These are phyloP conservation scores for Garra rufa DNA, from an alignment of 2,113 vertebrate genomes.

Conservation along the genomic window DNA sequence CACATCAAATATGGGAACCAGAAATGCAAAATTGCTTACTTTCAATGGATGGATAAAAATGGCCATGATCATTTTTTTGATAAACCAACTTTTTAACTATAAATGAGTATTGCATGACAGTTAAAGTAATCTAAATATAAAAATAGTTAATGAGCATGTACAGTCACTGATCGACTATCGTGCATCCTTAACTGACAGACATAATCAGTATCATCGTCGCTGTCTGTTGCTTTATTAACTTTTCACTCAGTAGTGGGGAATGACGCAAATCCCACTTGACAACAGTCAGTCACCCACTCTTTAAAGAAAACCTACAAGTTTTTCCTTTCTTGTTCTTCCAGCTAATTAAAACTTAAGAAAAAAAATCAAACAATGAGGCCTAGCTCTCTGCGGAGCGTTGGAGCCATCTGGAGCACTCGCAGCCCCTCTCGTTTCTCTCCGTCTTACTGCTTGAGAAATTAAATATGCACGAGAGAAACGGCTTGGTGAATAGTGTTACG, in stretches of 20 bases:
- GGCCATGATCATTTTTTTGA: background rate
- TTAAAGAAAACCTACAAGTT: slow-evolving; percentile 33
- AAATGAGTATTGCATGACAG: background rate
- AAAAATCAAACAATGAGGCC: slow-evolving; percentile 41
- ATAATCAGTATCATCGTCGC: background rate
- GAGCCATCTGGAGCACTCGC: slow-evolving; percentile 56
- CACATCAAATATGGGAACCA: background rate
- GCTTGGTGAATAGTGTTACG: slow-evolving; percentile 52
- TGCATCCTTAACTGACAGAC: background rate
- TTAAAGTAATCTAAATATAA: background rate
- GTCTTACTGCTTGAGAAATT: slow-evolving; percentile 60
- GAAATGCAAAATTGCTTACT: background rate
- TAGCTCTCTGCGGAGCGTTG: slow-evolving; percentile 53
- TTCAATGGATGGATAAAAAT: background rate
- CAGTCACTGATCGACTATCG: background rate
- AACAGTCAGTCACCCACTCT: slow-evolving; percentile 29
- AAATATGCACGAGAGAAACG: slow-evolving; percentile 55
- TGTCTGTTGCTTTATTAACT: background rate
- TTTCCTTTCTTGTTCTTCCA: slow-evolving; percentile 46
- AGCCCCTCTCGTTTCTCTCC: slow-evolving; percentile 51
- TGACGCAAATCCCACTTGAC: slow-evolving; percentile 27
- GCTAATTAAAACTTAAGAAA: slow-evolving; percentile 58
- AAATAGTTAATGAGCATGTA: background rate
- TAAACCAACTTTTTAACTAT: background rate
- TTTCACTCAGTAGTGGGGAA: background rate